A percentile compares a stretch with the other conserved stretches of the same genome.
Conservation (phyloP, 2,113 vertebrate genomes). For the Centropristis striata region DNA sequence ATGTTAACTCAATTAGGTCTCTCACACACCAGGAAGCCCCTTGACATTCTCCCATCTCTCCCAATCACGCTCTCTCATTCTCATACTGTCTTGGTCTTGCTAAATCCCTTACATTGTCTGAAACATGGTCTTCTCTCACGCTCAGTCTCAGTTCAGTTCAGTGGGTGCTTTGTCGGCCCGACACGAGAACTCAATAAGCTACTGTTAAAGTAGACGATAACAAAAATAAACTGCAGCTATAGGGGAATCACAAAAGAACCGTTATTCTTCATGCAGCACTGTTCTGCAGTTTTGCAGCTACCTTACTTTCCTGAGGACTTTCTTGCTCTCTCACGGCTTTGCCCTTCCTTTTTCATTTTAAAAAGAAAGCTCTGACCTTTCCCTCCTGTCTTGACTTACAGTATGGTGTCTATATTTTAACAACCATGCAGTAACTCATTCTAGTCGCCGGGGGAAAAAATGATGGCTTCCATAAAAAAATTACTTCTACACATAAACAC, state of each 20-base stretch:
- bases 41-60: slow-evolving; percentile 46
- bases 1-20: slow-evolving; percentile 66
- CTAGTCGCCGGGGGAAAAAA: no score
- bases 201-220: slow-evolving; percentile 10
- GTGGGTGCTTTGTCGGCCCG: slow-evolving; percentile 36
- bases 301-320: background rate
- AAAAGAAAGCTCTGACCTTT: background rate
- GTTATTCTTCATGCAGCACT: background rate
- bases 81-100: background rate
- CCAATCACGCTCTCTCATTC: slow-evolving; percentile 35
- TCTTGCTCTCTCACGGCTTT: background rate
- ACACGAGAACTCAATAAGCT: slow-evolving; percentile 24
- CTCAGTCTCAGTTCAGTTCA: slow-evolving; percentile 7
- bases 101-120: slow-evolving; percentile 43
- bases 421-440: background rate
- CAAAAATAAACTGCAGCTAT: slow-evolving; percentile 8
- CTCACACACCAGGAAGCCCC: slow-evolving; percentile 37
- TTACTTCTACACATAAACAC: no score
- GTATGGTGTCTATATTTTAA: background rate
- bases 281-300: background rate
- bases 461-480: no score
- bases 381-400: background rate
- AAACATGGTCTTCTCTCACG: slow-evolving; percentile 29
- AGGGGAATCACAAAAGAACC: slow-evolving; percentile 1
- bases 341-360: background rate